phyloP scores from a whole-genome alignment of 2,113 vertebrate species.

The Rhodinocichla rosea region DNA sequence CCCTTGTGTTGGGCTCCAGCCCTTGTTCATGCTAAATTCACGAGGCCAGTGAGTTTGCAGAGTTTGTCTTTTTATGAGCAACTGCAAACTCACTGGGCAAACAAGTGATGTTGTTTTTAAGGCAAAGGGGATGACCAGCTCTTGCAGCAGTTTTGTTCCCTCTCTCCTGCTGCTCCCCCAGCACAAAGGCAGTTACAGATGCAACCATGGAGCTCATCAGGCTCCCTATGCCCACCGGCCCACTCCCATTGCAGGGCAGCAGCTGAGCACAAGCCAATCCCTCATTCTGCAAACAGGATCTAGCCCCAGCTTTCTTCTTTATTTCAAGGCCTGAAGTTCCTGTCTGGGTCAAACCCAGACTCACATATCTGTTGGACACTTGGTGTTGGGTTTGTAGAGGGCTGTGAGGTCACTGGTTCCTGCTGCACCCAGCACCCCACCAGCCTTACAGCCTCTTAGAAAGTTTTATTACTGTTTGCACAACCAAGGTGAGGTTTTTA shows the following conservation, averaged over 20 bases:
- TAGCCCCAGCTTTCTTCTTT: neutral
- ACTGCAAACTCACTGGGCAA: neutral
- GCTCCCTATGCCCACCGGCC: rapidly evolving
- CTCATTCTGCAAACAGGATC: neutral
- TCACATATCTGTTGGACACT: rapidly evolving
- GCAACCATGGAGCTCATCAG: neutral
- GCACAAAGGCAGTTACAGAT: neutral
- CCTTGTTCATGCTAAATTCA: neutral
- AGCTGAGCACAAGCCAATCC: neutral
- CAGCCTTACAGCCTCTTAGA: neutral
- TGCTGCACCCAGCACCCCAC: neutral
- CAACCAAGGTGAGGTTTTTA: neutral
- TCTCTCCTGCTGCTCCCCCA: neutral
- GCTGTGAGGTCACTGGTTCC: rapidly evolving
- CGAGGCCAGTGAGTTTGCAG: neutral
- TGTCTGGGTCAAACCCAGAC: neutral
- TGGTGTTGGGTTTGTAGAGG: neutral
- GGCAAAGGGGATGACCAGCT: neutral
- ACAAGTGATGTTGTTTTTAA: neutral
- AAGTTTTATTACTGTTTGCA: conserved; percentile 13
- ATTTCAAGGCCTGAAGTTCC: neutral
- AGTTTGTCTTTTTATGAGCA: neutral
- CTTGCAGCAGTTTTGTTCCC: neutral
- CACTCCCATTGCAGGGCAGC: no score
- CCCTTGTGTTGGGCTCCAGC: neutral